These are phyloP conservation scores for Myripristis murdjan DNA, from an alignment of 2,797 vertebrate species.

Conservation along the genomic window DNA sequence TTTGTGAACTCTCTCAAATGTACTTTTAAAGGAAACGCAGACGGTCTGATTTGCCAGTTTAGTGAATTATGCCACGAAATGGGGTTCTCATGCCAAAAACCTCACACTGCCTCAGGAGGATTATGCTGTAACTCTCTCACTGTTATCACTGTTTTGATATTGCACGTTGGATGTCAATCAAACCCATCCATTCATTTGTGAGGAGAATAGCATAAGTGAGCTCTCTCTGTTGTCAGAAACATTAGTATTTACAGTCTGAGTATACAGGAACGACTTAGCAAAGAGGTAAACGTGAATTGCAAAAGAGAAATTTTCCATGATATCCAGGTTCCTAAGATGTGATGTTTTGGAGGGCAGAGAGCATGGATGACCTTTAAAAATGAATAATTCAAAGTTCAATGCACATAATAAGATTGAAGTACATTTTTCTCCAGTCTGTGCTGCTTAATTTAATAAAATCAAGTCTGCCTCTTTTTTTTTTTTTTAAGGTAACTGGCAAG, in stretches of 20 bases:
- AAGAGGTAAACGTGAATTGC: no score
- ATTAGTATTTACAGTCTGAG: no score
- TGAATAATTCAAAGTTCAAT: no score
- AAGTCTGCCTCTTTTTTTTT: constrained; percentile 1
- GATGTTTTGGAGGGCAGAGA: no score
- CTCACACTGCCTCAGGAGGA: not conserved
- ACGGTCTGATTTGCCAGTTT: not conserved
- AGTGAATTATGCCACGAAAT: not conserved
- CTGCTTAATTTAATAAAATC: no score
- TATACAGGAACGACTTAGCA: no score
- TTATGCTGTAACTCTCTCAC: not conserved
- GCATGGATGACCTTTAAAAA: no score
- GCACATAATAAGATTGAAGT: no score
- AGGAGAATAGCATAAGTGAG: not conserved
- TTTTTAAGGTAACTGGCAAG: not conserved
- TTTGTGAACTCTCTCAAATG: not conserved
- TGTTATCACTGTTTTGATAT: not conserved
- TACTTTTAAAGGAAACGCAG: not conserved
- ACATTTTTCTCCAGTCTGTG: no score
- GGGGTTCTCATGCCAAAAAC: not conserved
- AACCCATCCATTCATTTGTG: not conserved
- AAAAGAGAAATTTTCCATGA: no score
- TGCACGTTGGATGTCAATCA: not conserved
- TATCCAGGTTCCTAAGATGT: no score
- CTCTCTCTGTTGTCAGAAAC: no score